Conservation (phyloP, 2,888 invertebrate species). For the Parochlus steinenii region DNA sequence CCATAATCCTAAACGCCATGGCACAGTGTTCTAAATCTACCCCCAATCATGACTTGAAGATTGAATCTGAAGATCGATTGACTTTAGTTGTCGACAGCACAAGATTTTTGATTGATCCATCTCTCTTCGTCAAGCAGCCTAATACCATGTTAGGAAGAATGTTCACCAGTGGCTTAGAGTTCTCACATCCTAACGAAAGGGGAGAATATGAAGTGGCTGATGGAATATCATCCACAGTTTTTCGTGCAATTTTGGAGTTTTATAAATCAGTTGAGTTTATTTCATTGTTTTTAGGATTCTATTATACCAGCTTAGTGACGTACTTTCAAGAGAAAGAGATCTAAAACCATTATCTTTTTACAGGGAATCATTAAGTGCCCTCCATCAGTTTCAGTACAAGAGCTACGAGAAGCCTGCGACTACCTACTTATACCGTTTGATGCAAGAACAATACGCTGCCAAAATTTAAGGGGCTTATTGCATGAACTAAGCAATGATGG, state of each 20-base stretch:
- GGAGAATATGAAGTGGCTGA: conserved; percentile 89
- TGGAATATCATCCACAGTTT: conserved; percentile 79
- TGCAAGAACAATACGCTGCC: conserved; percentile 85
- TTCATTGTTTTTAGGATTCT: too few relatives aligned
- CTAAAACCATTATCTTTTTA: not conserved
- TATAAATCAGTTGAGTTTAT: too few relatives aligned
- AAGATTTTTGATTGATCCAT: conserved; percentile 82
- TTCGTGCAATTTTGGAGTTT: conserved; percentile 75
- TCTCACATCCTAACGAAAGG: conserved; percentile 85
- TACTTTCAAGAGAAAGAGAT: too few relatives aligned
- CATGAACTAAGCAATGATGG: conserved; percentile 99
- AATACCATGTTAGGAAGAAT: conserved; percentile 99
- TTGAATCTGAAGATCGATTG: conserved; percentile 63
- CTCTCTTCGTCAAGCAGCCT: conserved; percentile 84
- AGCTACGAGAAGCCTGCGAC: conserved; percentile 95
- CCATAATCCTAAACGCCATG: too few relatives aligned
- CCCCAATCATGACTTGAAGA: too few relatives aligned
- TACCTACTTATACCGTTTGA: conserved; percentile 96
- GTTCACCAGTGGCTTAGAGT: conserved; percentile 85
- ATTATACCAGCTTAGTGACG: too few relatives aligned
- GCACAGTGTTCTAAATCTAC: too few relatives aligned
- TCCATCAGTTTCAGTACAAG: conserved; percentile 88
- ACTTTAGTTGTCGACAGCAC: conserved; percentile 95
- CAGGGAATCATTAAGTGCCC: conserved; percentile 87
- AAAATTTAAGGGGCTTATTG: conserved; percentile 86